Evolutionary conservation across 2,888 invertebrate genomes (phyloP).

Genomic region (Pardosa pseudoannulata): DNA sequence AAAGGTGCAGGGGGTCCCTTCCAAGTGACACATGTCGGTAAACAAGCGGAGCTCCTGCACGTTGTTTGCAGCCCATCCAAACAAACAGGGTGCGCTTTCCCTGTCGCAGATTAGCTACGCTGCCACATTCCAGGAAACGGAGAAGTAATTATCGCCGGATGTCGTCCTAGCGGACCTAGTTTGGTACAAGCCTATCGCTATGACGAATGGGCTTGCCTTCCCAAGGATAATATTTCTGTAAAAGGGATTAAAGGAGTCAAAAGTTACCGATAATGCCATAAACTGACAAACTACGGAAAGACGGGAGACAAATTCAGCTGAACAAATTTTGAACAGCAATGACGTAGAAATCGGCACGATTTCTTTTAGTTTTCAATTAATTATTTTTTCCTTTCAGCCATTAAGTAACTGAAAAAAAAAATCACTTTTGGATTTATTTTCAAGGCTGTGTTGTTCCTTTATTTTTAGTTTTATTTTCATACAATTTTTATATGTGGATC

Average conservation of each 20-base stretch:
- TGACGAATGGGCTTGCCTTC: background rate
- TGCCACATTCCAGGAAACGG: conserved; percentile 48
- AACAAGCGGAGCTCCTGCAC: conserved; percentile 69
- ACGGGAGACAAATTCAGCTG: no score
- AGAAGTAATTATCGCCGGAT: conserved; percentile 54
- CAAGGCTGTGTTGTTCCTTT: no score
- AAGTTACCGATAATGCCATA: background rate
- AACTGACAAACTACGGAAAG: no score
- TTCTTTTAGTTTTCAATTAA: no score
- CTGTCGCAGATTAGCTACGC: conserved; percentile 43
- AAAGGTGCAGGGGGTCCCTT: conserved; percentile 24
- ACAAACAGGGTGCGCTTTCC: conserved; percentile 45
- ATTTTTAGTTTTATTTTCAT: no score
- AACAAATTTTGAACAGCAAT: no score
- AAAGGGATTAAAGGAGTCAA: background rate
- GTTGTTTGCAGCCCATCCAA: conserved; percentile 58
- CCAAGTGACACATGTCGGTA: conserved; percentile 66
- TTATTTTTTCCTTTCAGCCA: no score
- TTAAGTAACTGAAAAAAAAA: no score
- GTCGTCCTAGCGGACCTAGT: conserved; percentile 19
- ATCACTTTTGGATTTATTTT: no score
- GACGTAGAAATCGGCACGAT: no score
- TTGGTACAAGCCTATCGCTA: background rate
- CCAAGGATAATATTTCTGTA: conserved; percentile 11
- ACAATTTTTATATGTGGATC: no score